Conservation (phyloP, 1,140 invertebrate genomes). For the Zaprionus camerounensis region DNA sequence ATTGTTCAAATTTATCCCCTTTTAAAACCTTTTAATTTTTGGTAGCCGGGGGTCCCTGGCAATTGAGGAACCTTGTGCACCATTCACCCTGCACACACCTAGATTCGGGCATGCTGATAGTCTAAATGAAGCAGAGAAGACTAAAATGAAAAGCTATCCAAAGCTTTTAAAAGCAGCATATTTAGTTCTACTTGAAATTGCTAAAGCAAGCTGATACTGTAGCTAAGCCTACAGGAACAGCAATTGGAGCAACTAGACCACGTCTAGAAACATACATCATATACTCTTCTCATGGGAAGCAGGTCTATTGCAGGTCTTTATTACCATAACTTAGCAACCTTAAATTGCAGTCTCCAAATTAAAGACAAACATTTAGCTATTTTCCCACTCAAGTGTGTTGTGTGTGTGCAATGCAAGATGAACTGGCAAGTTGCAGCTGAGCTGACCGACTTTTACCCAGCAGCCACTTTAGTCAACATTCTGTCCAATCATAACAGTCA, state of each 20-base stretch:
- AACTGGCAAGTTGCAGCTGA: slow-evolving; percentile 9
- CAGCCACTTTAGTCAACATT: slow-evolving; percentile 15
- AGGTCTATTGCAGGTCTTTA: not conserved
- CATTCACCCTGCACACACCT: too few species aligned
- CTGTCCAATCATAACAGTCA: slow-evolving; percentile 33
- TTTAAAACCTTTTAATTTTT: too few species aligned
- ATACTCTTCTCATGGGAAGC: not conserved
- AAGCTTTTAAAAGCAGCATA: not conserved
- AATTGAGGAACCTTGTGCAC: too few species aligned
- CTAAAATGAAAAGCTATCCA: not conserved
- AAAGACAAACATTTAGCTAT: not conserved
- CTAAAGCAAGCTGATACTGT: not conserved
- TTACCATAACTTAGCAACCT: not conserved
- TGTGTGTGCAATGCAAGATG: not conserved
- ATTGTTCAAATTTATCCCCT: too few species aligned
- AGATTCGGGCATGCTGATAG: too few species aligned
- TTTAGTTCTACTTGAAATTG: too few species aligned
- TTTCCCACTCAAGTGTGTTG: not conserved
- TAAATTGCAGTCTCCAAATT: not conserved
- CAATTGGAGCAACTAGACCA: not conserved
- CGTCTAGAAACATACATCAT: too few species aligned
- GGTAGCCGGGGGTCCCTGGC: too few species aligned
- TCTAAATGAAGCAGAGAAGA: not conserved
- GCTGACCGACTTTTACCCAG: slow-evolving; percentile 26
- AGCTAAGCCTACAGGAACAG: not conserved